These are phyloP conservation scores for Tetramorium bicarinatum DNA, from an alignment of 2,888 invertebrate genomes.

Conservation along the genomic window DNA sequence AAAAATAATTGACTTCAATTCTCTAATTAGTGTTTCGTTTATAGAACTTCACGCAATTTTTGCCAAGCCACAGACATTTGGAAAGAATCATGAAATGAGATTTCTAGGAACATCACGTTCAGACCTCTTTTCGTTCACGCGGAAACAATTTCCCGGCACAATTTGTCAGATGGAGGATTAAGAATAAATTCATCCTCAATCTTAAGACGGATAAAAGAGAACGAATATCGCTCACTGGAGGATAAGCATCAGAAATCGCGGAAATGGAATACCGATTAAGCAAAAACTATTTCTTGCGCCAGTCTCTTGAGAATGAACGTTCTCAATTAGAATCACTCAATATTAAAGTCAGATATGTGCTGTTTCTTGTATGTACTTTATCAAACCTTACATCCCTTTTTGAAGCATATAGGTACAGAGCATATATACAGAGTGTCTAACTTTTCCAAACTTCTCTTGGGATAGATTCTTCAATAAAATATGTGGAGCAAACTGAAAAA, in stretches of 20 bases:
- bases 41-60: conserved; percentile 1
- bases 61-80: not conserved
- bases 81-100: not conserved
- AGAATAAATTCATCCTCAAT: conserved; percentile 41
- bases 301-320: not conserved
- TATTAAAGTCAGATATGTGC: not conserved
- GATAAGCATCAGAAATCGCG: conserved; percentile 37
- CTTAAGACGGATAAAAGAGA: conserved; percentile 3
- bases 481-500: not conserved
- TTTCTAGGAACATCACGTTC: not conserved
- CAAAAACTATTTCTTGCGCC: conserved; percentile 48
- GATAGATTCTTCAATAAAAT: not conserved
- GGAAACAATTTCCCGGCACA: conserved; percentile 39
- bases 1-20: conserved; percentile 35
- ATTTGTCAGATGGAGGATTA: conserved; percentile 34
- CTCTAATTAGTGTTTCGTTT: conserved; percentile 27
- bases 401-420: not conserved
- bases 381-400: not conserved
- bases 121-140: conserved; percentile 6
- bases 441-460: not conserved
- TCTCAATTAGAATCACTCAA: conserved; percentile 66
- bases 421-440: not conserved
- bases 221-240: conserved; percentile 24
- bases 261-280: conserved; percentile 36
- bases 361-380: not conserved